Evolutionary conservation across 1,140 invertebrate species (phyloP), one percentile per base, ranked within the genome.

Genomic region (Cepaea nemoralis): DNA sequence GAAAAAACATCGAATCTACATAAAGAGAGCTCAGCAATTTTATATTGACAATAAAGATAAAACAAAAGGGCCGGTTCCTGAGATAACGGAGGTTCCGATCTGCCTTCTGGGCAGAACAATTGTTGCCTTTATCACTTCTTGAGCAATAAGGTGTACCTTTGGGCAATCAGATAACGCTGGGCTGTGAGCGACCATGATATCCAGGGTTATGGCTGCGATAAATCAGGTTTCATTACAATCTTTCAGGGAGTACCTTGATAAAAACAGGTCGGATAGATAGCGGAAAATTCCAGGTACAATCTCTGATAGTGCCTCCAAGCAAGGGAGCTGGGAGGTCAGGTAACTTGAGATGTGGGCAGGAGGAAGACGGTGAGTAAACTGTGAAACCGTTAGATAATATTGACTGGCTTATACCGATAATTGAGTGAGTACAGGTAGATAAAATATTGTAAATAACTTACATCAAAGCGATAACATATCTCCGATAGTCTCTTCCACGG

Each of bases 191-290:
- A 27, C 40, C 39, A 40, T 71, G 69, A 71, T 71, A 71, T 1
- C n/a, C 35, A 37, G 24, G 69, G 69, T 71, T 71, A 71, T 71
- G 37, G 40, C 66, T 71, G 69, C 40, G 69, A 71, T 71, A 71
- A 71, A 71, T 71, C 69, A 71, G 69, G 10, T 37, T 40, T 71
- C 69, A 71, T 71, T 71, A 71, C 69, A 39, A 37, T 37, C 69
- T 71, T 71, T 37, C 40, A 27, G 35, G 67, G 40, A 71, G 37
- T 39, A 16, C 35, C 12, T 39, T 40, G 37, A 71, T 40, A 71
- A 45, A 39, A 1, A 39, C 50, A 14, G 50, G 19, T 2, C 5
- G 69, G 8, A 71, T 71, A 71, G 69, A 71, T 71, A 71, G 69
- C 69, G 40, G 37, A 45, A 37, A 71, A 39, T 40, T 39, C 69